phyloP scores from a whole-genome alignment of 2,113 vertebrate species.

The Scomber colias region DNA sequence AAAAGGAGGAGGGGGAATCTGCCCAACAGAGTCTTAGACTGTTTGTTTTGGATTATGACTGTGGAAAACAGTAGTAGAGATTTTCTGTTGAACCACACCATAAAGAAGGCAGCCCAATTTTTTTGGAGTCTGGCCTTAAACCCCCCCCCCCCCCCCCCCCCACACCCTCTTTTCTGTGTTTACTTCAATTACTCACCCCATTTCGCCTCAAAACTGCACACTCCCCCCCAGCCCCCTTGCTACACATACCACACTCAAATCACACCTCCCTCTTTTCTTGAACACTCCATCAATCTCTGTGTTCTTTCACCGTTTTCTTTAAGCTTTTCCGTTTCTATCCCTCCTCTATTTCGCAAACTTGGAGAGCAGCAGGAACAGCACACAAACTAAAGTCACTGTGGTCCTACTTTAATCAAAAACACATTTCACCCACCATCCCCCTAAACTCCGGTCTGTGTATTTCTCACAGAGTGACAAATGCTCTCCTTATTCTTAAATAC shows the following conservation, averaged over 20 bases:
- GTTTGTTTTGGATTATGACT: constrained; percentile 71
- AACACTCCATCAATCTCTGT: constrained; percentile 69
- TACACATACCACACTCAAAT: constrained; percentile 76
- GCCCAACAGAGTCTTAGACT: constrained; percentile 17
- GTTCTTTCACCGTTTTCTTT: constrained; percentile 53
- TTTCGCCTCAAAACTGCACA: constrained; percentile 76
- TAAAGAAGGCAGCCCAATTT: constrained; percentile 57
- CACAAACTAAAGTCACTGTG: constrained; percentile 78
- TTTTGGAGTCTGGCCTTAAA: constrained; percentile 73
- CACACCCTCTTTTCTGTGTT: constrained; percentile 76
- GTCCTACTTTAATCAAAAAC: constrained; percentile 83
- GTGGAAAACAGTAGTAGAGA: constrained; percentile 61
- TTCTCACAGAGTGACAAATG: constrained; percentile 76
- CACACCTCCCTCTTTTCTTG: constrained; percentile 76
- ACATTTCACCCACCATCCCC: constrained; percentile 75
- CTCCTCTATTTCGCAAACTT: constrained; percentile 72
- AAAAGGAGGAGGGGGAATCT: background rate
- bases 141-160: constrained; percentile 43
- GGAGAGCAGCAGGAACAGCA: constrained; percentile 72
- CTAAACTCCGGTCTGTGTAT: constrained; percentile 53
- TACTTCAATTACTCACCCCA: constrained; percentile 82
- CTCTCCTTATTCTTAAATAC: constrained; percentile 73
- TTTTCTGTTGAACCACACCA: constrained; percentile 53
- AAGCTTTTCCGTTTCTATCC: constrained; percentile 60
- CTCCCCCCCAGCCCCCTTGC: constrained; percentile 46